Conservation (phyloP, 2,797 vertebrate genomes). For the Brachymystax lenok region DNA sequence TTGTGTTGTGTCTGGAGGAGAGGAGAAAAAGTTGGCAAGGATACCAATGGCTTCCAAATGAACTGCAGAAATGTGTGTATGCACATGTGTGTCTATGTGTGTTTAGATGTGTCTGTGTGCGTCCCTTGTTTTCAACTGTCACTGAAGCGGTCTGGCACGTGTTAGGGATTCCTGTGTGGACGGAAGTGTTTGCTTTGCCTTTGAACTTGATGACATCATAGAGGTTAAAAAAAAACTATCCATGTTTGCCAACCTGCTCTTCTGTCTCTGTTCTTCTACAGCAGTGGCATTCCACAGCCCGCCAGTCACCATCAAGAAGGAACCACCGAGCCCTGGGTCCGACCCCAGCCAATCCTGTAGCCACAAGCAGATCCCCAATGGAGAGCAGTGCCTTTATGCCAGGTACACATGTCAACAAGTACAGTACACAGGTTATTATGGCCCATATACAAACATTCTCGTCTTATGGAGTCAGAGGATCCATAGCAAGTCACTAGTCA, state of each 20-base stretch:
- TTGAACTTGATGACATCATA: constrained; percentile 42
- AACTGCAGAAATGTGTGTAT: constrained; percentile 57
- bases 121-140: constrained; percentile 57
- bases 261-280: constrained; percentile 48
- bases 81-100: constrained; percentile 30
- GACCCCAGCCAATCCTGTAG: constrained; percentile 88
- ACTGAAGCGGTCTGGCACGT: constrained; percentile 61
- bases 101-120: constrained; percentile 54
- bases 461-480: neutral
- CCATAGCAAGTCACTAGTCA: neutral
- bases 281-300: constrained; percentile 96
- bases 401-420: constrained; percentile 74
- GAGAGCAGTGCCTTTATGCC: constrained; percentile 96
- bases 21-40: constrained; percentile 62
- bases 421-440: neutral
- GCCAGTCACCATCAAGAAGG: constrained; percentile 93
- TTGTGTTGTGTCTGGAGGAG: constrained; percentile 70
- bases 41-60: constrained; percentile 45
- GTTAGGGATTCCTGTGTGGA: constrained; percentile 58
- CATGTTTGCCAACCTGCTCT: constrained; percentile 26
- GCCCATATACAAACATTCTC: neutral
- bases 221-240: neutral
- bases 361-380: constrained; percentile 83
- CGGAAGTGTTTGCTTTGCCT: constrained; percentile 59
- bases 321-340: constrained; percentile 89